phyloP scores from a whole-genome alignment of 2,888 invertebrate species.

The Nomada lathburiana region DNA sequence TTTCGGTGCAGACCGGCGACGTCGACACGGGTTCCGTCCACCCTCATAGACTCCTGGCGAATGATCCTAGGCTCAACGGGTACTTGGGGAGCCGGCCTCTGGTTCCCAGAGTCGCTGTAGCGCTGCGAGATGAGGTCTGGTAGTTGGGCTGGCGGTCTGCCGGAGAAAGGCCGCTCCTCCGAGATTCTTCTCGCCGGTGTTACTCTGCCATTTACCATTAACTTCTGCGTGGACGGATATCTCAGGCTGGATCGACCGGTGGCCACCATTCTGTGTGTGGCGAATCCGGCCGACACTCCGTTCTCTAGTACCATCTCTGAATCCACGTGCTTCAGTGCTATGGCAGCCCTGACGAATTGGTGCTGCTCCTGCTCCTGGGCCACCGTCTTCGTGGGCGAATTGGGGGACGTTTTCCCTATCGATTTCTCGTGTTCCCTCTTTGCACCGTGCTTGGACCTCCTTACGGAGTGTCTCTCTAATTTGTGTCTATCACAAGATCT shows the following conservation, averaged over 20 bases:
- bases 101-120: slow-evolving; percentile 80
- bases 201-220: slow-evolving; percentile 85
- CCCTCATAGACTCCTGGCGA: slow-evolving; percentile 80
- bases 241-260: slow-evolving; percentile 85
- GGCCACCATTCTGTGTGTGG: slow-evolving; percentile 78
- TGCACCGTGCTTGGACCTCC: slow-evolving; percentile 75
- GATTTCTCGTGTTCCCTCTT: slow-evolving; percentile 74
- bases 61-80: slow-evolving; percentile 80
- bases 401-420: slow-evolving; percentile 69
- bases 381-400: slow-evolving; percentile 67
- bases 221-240: slow-evolving; percentile 85
- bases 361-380: slow-evolving; percentile 69
- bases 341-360: slow-evolving; percentile 63
- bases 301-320: slow-evolving; percentile 74
- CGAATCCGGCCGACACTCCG: slow-evolving; percentile 74
- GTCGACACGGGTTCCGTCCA: slow-evolving; percentile 74
- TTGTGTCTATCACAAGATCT: slow-evolving; percentile 74
- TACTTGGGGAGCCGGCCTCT: slow-evolving; percentile 80
- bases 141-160: slow-evolving; percentile 77
- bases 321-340: slow-evolving; percentile 67
- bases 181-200: slow-evolving; percentile 77
- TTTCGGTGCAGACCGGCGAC: slow-evolving; percentile 71
- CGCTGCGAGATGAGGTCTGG: slow-evolving; percentile 79
- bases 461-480: slow-evolving; percentile 77
- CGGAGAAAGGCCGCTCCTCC: slow-evolving; percentile 72